These are phyloP conservation scores for Esox lucius DNA, from an alignment of 2,797 vertebrate species.

Conservation along the genomic window DNA sequence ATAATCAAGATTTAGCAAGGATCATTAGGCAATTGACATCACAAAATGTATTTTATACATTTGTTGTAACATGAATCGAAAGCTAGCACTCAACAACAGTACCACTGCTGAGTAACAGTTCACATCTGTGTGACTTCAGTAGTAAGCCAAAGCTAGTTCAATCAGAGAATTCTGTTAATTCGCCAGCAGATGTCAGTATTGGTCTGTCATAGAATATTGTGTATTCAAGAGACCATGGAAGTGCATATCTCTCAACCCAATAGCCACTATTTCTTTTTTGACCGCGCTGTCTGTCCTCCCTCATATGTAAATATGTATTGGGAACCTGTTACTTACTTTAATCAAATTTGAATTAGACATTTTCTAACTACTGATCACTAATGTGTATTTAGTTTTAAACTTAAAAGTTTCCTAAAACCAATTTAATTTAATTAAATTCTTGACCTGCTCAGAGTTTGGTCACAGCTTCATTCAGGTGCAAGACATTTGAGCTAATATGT, in stretches of 20 bases:
- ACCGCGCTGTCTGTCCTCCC: not conserved
- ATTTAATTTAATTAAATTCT: constrained; percentile 27
- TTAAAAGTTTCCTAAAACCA: not conserved
- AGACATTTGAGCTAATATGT: constrained; percentile 52
- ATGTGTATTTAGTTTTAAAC: not conserved
- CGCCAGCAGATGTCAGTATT: constrained; percentile 73
- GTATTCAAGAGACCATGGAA: not conserved
- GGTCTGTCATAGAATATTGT: constrained; percentile 19
- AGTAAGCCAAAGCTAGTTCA: not conserved
- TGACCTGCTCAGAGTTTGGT: constrained; percentile 31
- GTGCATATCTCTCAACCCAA: too few relatives aligned
- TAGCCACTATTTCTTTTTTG: too few relatives aligned
- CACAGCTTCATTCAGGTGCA: constrained; percentile 35
- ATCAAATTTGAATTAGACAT: not conserved
- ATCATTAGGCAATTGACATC: too few relatives aligned
- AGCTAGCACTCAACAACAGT: too few relatives aligned
- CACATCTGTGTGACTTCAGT: too few relatives aligned
- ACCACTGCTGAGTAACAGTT: too few relatives aligned
- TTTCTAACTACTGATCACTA: not conserved
- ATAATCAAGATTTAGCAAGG: too few relatives aligned
- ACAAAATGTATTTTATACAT: too few relatives aligned
- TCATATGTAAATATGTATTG: not conserved
- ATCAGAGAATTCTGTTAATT: not conserved
- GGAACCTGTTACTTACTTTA: constrained; percentile 7
- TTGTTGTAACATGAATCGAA: too few relatives aligned